Base-by-base conservation (phyloP, 2,797 vertebrate species). In the Phrynocephalus guinanensis region DNA sequence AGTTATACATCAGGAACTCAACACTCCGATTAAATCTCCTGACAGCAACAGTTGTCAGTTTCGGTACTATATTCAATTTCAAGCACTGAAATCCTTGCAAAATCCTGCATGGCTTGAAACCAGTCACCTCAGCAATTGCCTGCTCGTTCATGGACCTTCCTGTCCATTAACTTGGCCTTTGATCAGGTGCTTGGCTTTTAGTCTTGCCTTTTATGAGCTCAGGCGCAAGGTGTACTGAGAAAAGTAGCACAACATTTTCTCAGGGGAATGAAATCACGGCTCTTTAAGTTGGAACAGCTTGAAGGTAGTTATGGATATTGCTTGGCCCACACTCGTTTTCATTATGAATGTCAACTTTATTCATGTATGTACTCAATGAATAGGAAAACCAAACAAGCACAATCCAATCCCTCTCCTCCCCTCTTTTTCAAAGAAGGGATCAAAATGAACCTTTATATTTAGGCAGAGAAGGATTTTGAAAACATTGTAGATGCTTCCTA, bases 401-500 rank as follows among this genome's bases (percentile, higher is more conserved):
- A 70, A 30, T 24, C 48, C 50, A 13, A 83, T 79, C 33, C 56
- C 52, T 38, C 24, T 15, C 73, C 20, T 44, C 30, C 16, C 66
- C 24, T 68, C 77, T 9, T 88, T 90, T 92, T 90, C 87, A 83
- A 71, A 70, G 60, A 1, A 30, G 26, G 50, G 63, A 0, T 0
- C 75, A 44, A 50, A 72, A 26, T 86, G 87, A 79, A 72, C 91
- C 28, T 86, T 66, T 24, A n/a, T 56, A 67, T 15, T 38, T 79
- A 89, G 85, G 63, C 71, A n/a, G 83, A 76, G n/a, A 24, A 82
- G 20, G 8, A 0, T 24, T 75, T 66, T 38, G 83, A 87, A 90
- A 92, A 88, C 80, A 75, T 56, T 0, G 0, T 79, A 1, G 3
- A 68, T 84, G 22, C 16, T 79, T 84, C 73, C 82, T 48, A 77